phyloP scores from a whole-genome alignment of 2,797 vertebrate species.

The Scomberomorus guttatus region DNA sequence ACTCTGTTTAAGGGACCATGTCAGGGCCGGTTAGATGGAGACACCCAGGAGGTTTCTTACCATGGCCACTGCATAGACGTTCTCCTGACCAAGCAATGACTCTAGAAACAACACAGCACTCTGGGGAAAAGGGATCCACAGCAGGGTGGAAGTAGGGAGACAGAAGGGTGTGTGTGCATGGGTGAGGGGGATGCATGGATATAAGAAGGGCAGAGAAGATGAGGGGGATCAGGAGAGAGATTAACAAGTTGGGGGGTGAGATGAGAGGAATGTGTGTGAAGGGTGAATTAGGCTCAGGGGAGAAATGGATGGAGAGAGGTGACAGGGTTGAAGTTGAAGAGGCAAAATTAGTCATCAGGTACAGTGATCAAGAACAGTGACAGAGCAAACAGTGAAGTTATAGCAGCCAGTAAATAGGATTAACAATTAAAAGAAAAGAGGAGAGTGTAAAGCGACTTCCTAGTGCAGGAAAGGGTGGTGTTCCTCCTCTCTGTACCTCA shows the following conservation, averaged over 20 bases:
- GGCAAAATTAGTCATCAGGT: constrained; percentile 62
- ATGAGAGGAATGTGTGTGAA: constrained; percentile 53
- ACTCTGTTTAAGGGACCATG: constrained; percentile 42
- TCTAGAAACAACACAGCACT: constrained; percentile 85
- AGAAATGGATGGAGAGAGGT: constrained; percentile 44
- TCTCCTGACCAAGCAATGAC: constrained; percentile 84
- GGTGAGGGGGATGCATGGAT: constrained; percentile 34
- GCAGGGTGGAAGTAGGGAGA: constrained; percentile 54
- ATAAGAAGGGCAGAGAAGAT: constrained; percentile 69
- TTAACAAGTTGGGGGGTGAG: constrained; percentile 69
- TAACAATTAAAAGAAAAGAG: constrained; percentile 23
- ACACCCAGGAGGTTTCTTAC: constrained; percentile 78
- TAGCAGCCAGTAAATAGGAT: constrained; percentile 4
- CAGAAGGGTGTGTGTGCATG: constrained; percentile 3
- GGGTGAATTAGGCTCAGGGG: constrained; percentile 28
- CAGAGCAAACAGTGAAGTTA: constrained; percentile 52
- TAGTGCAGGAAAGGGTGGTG: not conserved
- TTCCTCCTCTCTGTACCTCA: constrained; percentile 74
- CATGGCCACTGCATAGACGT: constrained; percentile 81
- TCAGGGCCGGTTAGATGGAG: constrained; percentile 39
- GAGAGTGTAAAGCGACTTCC: constrained; percentile 17
- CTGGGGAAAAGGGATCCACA: constrained; percentile 71
- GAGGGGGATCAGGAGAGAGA: constrained; percentile 66
- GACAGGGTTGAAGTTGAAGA: constrained; percentile 43
- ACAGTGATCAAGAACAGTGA: constrained; percentile 45